Evolutionary conservation across 53 echinoderm and acorn worm genomes (phyloP).

Genomic region (Luidia sarsii): DNA sequence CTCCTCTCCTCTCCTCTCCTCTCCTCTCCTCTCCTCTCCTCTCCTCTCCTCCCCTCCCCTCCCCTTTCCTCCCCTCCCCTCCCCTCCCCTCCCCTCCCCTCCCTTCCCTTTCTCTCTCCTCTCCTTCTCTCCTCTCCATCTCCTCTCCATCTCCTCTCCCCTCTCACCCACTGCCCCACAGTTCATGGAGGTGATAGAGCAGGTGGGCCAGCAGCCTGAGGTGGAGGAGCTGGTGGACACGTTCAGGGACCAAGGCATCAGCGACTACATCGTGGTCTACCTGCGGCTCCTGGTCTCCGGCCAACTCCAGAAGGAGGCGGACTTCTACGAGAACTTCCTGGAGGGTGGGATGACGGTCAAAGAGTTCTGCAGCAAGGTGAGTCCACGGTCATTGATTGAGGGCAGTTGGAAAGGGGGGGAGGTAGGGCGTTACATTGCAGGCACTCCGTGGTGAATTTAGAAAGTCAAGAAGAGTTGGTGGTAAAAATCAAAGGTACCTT

Average conservation of each 20-base stretch:
- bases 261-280: slow-evolving; percentile 96
- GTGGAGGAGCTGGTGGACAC: slow-evolving; percentile 66
- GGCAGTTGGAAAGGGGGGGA: too few relatives aligned
- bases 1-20: too few relatives aligned
- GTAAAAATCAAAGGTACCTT: too few relatives aligned
- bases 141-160: too few relatives aligned
- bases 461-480: too few relatives aligned
- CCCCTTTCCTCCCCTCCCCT: background rate
- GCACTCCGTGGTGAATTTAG: too few relatives aligned
- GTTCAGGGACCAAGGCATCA: slow-evolving; percentile 91
- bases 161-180: slow-evolving; percentile 14
- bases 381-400: too few relatives aligned
- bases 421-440: too few relatives aligned
- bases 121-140: background rate
- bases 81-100: background rate
- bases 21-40: too few relatives aligned
- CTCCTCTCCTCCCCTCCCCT: background rate
- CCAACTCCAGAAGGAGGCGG: slow-evolving; percentile 86
- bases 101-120: background rate
- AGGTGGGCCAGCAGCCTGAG: slow-evolving; percentile 72
- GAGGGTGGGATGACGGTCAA: slow-evolving; percentile 90
- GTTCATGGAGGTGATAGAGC: slow-evolving; percentile 95
- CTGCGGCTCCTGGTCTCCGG: slow-evolving; percentile 90
- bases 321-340: slow-evolving; percentile 90
- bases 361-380: slow-evolving; percentile 93